Base-by-base conservation (phyloP, 53 echinoderm and acorn worm species). In the Stichopus horrens region DNA sequence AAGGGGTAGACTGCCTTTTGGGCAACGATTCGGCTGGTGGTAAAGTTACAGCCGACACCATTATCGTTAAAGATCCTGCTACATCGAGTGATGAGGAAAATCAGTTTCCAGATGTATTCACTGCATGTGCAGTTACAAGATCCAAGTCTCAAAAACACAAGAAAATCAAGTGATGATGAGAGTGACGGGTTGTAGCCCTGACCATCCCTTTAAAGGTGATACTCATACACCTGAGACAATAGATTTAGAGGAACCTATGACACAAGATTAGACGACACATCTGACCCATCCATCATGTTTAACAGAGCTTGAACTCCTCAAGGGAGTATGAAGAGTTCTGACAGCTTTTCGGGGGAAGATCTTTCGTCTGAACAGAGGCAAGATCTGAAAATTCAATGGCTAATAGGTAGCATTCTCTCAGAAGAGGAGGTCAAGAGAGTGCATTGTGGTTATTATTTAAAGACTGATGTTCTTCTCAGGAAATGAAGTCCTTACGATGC, bases 81-180 rank as follows among this genome's bases (percentile, higher is more conserved):
- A n/a, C 52, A 9, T 20, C 82, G 8, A 20, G 5, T 5, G 9
- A 82, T 10, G 53, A 57, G 21, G 82, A 56, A 82, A 18, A 82
- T 9, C 10, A 82, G 55, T 16, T 82, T 55, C 82, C 82, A 75
- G 7, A 23, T 3, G 21, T 84, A 8, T 84, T 84, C 21, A 54
- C 59, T 16, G 85, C 85, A n/a, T 84, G 85, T 16, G 22, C n/a
- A 16, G n/a, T 63, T 51, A 84, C 60, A 4, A 58, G 60, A 51
- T n/a, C 85, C 65, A 81, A 4, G 82, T 11, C 10, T 54, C 23
- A 54, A 55, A 53, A 81, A 55, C n/a, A n/a, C 37, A 53, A 18
- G 8, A 52, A 11, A 81, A 13, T 9, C 37, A 37, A 37, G 37
- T 37, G 37, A 81, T 11, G 53, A 11, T 11, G 57, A 11, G 7